Evolutionary conservation across 1,140 invertebrate genomes (phyloP).

Genomic region (Drosophila lacertosa): DNA sequence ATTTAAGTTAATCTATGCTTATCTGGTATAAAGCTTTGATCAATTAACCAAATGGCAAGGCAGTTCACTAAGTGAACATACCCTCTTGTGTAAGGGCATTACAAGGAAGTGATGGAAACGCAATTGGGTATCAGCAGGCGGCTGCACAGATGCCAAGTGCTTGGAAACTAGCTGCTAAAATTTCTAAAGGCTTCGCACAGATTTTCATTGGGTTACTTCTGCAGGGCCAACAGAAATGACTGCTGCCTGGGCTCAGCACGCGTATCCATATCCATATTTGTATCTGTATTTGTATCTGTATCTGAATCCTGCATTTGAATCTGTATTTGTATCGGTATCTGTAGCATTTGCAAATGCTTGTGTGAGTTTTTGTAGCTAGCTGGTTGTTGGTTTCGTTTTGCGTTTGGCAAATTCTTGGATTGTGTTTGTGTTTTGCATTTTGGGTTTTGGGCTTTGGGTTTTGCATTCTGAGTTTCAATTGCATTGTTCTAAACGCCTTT

Average conservation of each 20-base stretch:
- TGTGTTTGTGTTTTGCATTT: slow-evolving; percentile 46
- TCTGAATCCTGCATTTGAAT: slow-evolving; percentile 5
- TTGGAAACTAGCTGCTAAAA: slow-evolving; percentile 54
- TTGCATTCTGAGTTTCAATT: slow-evolving; percentile 70
- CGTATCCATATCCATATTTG: slow-evolving; percentile 4
- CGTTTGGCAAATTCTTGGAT: slow-evolving; percentile 51
- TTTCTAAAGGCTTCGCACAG: slow-evolving; percentile 65
- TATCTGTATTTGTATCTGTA: neutral
- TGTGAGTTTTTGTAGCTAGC: slow-evolving; percentile 5
- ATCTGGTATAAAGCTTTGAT: too few species aligned
- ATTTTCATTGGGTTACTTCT: slow-evolving; percentile 70
- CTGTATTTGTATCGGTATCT: neutral
- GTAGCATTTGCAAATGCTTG: neutral
- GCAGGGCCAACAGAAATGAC: slow-evolving; percentile 9
- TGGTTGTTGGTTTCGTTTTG: slow-evolving; percentile 39
- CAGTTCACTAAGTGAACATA: neutral
- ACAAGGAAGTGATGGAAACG: slow-evolving; percentile 47
- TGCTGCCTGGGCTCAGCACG: neutral
- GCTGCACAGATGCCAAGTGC: slow-evolving; percentile 50
- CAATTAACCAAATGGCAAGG: neutral
- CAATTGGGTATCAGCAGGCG: slow-evolving; percentile 52
- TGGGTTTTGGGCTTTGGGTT: slow-evolving; percentile 35
- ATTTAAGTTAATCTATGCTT: too few species aligned
- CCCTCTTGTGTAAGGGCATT: slow-evolving; percentile 6
- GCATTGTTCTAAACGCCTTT: slow-evolving; percentile 60